Percentiles rank a stretch among this genome's conserved stretches.
phyloP scores from a whole-genome alignment of 2,797 vertebrate genomes.

The Hippopotamyrus pictus region DNA sequence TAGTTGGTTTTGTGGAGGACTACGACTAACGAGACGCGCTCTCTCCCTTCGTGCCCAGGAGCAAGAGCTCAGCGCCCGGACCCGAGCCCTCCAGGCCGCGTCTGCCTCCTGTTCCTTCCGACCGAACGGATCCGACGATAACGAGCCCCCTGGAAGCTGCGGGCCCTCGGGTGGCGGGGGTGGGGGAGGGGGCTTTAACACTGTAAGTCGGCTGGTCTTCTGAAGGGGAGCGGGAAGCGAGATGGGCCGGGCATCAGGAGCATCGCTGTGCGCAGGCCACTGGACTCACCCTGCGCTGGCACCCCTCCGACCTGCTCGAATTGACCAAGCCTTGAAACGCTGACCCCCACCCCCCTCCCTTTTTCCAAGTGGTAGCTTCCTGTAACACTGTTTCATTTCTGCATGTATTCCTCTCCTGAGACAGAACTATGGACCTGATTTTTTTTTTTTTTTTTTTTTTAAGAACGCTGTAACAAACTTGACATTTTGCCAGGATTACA shows the following conservation, averaged over 20 bases:
- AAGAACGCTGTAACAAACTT: constrained; percentile 39
- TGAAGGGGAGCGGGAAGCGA: constrained; percentile 48
- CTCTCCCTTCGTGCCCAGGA: constrained; percentile 62
- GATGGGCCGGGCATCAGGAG: background rate
- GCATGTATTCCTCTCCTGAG: constrained; percentile 19
- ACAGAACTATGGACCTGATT: constrained; percentile 28
- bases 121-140: constrained; percentile 94
- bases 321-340: background rate
- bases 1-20: background rate
- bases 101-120: constrained; percentile 90
- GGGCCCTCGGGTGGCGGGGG: constrained; percentile 83
- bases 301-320: background rate
- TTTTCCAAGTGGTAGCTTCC: constrained; percentile 12
- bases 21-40: background rate
- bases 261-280: background rate
- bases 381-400: constrained; percentile 18
- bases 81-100: constrained; percentile 86
- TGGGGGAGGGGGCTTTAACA: constrained; percentile 85
- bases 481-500: constrained; percentile 32
- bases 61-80: constrained; percentile 90
- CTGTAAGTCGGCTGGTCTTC: constrained; percentile 90
- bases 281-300: constrained; percentile 24
- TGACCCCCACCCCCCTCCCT: background rate
- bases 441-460: constrained; percentile 33
- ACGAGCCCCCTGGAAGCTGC: constrained; percentile 93